Evolutionary conservation across 2,888 invertebrate genomes (phyloP).

Genomic region (Platerodrilus igneus): DNA sequence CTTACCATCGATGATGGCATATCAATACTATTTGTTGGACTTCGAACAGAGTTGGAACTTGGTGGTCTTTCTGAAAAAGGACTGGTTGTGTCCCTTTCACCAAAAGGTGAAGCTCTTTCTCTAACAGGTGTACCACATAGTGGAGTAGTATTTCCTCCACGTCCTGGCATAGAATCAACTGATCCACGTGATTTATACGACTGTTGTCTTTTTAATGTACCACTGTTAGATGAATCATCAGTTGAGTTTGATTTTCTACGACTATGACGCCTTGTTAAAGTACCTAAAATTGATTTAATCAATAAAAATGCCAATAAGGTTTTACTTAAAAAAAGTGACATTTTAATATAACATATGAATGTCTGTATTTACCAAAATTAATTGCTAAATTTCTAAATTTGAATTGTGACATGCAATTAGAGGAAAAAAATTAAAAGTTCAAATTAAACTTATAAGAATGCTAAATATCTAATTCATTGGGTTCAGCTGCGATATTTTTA

Average conservation of each 20-base stretch:
- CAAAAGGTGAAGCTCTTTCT: conserved; percentile 50
- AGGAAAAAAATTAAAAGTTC: too few species aligned
- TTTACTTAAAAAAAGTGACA: too few species aligned
- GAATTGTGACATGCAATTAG: too few species aligned
- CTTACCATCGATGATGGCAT: conserved; percentile 46
- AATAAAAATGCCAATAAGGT: too few species aligned
- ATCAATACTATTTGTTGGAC: conserved; percentile 34
- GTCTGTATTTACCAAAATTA: too few species aligned
- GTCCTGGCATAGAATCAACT: conserved; percentile 49
- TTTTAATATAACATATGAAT: too few species aligned
- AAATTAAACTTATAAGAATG: too few species aligned
- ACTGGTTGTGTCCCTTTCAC: conserved; percentile 32
- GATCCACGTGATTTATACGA: conserved; percentile 49
- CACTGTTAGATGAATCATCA: conserved; percentile 47
- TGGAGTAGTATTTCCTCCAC: conserved; percentile 51
- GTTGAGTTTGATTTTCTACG: conserved; percentile 48
- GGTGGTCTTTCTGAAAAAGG: conserved; percentile 37
- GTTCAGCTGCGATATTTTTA: too few species aligned
- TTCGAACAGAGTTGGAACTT: conserved; percentile 37
- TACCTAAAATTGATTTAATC: conserved; percentile 29
- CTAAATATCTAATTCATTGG: too few species aligned
- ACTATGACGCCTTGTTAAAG: conserved; percentile 53
- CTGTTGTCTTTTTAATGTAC: conserved; percentile 59
- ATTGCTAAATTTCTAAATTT: too few species aligned
- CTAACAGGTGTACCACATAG: conserved; percentile 51